A percentile compares a stretch with the other conserved stretches of the same genome.
These are phyloP conservation scores for Indri indri DNA, from an alignment of 2,113 vertebrate genomes.

Conservation along the genomic window DNA sequence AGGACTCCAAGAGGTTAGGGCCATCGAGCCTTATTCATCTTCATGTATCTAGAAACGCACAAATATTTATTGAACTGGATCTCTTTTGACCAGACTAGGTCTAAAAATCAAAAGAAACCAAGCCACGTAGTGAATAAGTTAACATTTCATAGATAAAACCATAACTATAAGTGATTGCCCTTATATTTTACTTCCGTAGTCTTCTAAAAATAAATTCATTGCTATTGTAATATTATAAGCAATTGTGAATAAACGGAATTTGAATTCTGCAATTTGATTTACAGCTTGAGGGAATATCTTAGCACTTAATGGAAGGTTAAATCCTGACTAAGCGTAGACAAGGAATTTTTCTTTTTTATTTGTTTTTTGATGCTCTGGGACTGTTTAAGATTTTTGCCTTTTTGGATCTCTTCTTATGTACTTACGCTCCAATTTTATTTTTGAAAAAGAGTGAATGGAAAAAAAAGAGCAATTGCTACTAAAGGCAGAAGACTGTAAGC, in stretches of 20 bases:
- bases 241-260: slow-evolving; percentile 34
- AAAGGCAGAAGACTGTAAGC: neutral
- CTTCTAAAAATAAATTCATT: neutral
- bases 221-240: neutral
- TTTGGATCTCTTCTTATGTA: neutral
- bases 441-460: neutral
- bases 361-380: neutral
- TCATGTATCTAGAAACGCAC: neutral
- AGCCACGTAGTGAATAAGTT: slow-evolving; percentile 20
- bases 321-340: neutral
- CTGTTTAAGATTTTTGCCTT: neutral
- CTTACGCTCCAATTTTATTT: slow-evolving; percentile 33
- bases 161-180: neutral
- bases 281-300: neutral
- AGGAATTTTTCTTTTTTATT: slow-evolving; percentile 6
- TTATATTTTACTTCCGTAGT: slow-evolving; percentile 11
- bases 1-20: neutral
- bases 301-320: neutral
- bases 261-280: slow-evolving; percentile 28
- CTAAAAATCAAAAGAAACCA: neutral
- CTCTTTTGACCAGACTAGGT: neutral
- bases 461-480: neutral
- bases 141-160: neutral
- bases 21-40: neutral
- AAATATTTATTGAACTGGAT: neutral